These are phyloP conservation scores for Clarias magur DNA, from an alignment of 2,113 vertebrate species.

Conservation along the genomic window DNA sequence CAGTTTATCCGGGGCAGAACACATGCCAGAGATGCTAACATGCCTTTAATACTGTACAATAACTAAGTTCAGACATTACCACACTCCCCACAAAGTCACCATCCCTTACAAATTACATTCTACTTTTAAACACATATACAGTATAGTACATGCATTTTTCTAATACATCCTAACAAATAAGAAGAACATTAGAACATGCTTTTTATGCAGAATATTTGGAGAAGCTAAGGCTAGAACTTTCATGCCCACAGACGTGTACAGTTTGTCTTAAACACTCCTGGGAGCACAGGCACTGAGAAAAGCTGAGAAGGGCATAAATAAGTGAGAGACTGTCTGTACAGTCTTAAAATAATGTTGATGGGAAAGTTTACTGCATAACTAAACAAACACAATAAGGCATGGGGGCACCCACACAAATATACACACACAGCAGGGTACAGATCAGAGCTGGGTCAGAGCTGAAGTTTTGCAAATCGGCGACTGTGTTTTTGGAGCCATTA, in stretches of 20 bases:
- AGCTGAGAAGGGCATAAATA: not conserved
- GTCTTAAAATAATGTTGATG: slow-evolving; percentile 17
- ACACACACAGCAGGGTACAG: not conserved
- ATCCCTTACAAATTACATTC: not conserved
- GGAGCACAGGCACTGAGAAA: not conserved
- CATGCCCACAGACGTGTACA: not conserved
- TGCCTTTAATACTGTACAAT: slow-evolving; percentile 8
- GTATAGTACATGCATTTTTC: not conserved
- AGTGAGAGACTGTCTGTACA: slow-evolving; percentile 8
- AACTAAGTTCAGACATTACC: not conserved
- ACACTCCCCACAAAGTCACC: not conserved
- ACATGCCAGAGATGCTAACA: not conserved
- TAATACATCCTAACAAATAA: not conserved
- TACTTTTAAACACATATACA: not conserved
- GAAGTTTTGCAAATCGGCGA: not conserved
- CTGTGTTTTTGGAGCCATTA: not conserved
- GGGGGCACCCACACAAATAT: not conserved
- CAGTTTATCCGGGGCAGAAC: not conserved
- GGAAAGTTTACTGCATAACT: slow-evolving; percentile 26
- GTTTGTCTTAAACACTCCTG: not conserved
- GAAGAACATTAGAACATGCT: not conserved
- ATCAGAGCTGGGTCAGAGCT: not conserved
- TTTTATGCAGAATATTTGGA: not conserved
- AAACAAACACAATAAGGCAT: slow-evolving; percentile 5
- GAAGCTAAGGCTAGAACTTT: not conserved